Percentiles rank a stretch among this genome's conserved stretches.
Evolutionary conservation across 2,113 vertebrate genomes (phyloP).

Genomic region (Phycodurus eques): DNA sequence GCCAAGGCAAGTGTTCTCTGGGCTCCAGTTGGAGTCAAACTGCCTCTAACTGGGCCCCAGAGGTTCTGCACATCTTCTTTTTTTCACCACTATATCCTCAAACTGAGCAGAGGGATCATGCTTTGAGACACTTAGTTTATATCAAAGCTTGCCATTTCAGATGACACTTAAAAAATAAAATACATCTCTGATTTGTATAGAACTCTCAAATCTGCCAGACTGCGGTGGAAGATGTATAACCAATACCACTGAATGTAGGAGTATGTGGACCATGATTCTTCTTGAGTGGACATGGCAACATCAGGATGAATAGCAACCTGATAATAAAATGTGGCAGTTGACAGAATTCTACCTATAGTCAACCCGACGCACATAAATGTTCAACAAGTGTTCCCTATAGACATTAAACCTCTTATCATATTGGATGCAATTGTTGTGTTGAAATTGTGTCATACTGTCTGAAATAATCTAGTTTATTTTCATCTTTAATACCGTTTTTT

Average conservation of each 20-base stretch:
- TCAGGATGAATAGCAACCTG: conserved; percentile 66
- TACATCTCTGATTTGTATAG: conserved; percentile 28
- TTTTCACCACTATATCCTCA: background rate
- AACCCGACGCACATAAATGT: conserved; percentile 27
- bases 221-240: conserved; percentile 14
- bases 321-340: conserved; percentile 65
- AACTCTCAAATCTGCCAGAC: conserved; percentile 20
- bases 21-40: conserved; percentile 63
- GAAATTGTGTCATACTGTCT: conserved; percentile 13
- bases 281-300: conserved; percentile 62
- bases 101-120: conserved; percentile 1
- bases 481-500: conserved; percentile 14
- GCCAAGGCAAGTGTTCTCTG: conserved; percentile 69
- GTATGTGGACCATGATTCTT: conserved; percentile 44
- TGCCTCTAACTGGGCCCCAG: conserved; percentile 64
- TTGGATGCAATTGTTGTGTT: conserved; percentile 4
- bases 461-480: conserved; percentile 25
- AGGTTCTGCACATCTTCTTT: conserved; percentile 44
- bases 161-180: conserved; percentile 17
- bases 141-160: conserved; percentile 56
- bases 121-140: conserved; percentile 10
- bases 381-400: conserved; percentile 33
- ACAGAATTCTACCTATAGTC: conserved; percentile 58
- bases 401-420: conserved; percentile 31
- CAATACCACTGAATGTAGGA: conserved; percentile 8